Base-by-base conservation (phyloP, 2,888 invertebrate species). In the Sinopyrophorus schimmeli region DNA sequence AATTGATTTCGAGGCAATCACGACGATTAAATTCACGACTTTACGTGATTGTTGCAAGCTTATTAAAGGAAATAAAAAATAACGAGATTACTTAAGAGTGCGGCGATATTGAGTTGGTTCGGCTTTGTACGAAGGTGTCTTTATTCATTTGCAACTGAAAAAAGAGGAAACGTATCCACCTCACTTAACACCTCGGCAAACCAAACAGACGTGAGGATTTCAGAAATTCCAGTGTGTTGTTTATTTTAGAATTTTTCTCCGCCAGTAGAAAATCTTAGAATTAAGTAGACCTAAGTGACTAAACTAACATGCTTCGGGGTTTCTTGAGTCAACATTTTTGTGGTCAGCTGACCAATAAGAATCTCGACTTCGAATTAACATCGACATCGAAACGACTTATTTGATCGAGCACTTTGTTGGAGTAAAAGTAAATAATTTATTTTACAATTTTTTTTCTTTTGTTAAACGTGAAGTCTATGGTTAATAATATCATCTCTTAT, bases 181-280 rank as follows among this genome's bases (percentile, higher is more conserved):
- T n/a, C 24, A 11, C 10, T 21, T 38, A 28, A 39, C 46, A 46
- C 46, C 46, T 30, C n/a, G 11, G 11, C 17, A 35, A 35, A 18
- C 26, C 35, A 51, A 51, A 51, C 47, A 51, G 28, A 47, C 47
- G 42, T 38, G 41, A 46, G 37, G 47, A 30, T 46, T 51, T 51
- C 12, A 37, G 39, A 42, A 51, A 51, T 46, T 47, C 51, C 47
- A 21, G n/a, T n/a, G 35, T 18, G 28, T 18, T 47, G 41, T 51
- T 50, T 50, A 23, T 35, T 34, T 40, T 46, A 31, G 10, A 49
- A 26, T 48, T 37, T n/a, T 49, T 42, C 31, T 47, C 37, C 53
- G 49, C 57, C 57, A 57, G 47, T 57, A 49, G 54, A 50, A 47
- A 39, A 47, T 44, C 43, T 52, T 20, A 17, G 42, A 54, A 42